These are phyloP conservation scores for Steinernema hermaphroditum DNA, from an alignment of 2,888 invertebrate genomes.

Conservation along the genomic window DNA sequence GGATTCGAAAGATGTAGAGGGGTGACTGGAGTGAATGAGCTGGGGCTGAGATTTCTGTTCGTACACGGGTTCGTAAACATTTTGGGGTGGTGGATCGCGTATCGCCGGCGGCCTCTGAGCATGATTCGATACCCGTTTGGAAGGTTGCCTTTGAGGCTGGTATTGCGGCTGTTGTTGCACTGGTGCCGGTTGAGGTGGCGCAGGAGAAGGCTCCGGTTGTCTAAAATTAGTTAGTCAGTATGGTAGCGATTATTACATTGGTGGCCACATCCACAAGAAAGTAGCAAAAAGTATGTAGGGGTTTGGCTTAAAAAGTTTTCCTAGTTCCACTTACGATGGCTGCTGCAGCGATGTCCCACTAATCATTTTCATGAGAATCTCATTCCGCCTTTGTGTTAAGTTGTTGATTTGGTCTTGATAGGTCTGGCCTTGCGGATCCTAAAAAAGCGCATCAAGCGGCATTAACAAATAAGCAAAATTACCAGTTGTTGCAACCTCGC, in stretches of 20 bases:
- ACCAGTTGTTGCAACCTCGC: conserved; percentile 9
- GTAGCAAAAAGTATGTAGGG: too few species aligned
- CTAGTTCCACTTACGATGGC: too few species aligned
- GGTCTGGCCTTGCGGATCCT: too few species aligned
- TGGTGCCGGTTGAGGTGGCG: too few species aligned
- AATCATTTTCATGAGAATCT: too few species aligned
- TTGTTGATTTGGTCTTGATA: background rate
- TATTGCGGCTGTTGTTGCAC: too few species aligned
- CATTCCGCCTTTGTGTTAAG: background rate
- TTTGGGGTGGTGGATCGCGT: background rate
- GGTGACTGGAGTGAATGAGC: conserved; percentile 27
- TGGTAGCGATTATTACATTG: too few species aligned
- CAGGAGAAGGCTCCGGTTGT: too few species aligned
- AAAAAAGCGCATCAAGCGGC: background rate
- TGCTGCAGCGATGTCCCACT: too few species aligned
- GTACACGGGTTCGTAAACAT: background rate
- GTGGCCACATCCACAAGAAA: too few species aligned
- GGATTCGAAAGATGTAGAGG: conserved; percentile 24
- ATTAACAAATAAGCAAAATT: background rate
- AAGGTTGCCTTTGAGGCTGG: background rate
- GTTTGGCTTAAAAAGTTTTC: too few species aligned
- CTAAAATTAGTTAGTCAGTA: too few species aligned
- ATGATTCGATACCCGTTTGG: background rate
- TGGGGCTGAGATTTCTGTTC: conserved; percentile 15
- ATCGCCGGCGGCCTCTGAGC: conserved; percentile 14